Evolutionary conservation across 2,888 invertebrate genomes (phyloP).

Genomic region (Corbicula japonica): DNA sequence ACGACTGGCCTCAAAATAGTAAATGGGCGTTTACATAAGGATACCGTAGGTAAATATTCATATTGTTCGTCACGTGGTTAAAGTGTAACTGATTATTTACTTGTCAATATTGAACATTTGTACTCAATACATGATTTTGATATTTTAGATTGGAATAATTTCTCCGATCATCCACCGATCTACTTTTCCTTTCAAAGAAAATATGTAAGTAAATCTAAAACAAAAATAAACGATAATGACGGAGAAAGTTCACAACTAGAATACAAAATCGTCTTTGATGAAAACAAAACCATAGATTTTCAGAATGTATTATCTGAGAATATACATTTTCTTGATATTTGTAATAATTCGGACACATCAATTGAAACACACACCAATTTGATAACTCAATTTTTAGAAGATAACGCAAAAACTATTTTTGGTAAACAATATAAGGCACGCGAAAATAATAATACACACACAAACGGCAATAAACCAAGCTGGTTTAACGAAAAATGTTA

Average conservation of each 20-base stretch:
- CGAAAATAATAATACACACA: neutral
- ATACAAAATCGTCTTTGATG: no score
- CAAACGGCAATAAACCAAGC: neutral
- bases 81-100: neutral
- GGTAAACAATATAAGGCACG: no score
- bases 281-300: no score
- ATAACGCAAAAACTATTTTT: no score
- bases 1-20: neutral
- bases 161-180: slow-evolving; percentile 1
- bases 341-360: no score
- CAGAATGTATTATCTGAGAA: no score
- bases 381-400: no score
- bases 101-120: neutral
- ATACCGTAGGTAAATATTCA: neutral
- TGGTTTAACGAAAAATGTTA: slow-evolving; percentile 4
- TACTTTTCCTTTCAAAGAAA: neutral
- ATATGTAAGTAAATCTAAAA: no score
- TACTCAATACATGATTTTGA: neutral
- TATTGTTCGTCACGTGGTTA: neutral
- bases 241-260: no score
- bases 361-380: no score
- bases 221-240: no score
- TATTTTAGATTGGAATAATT: neutral
- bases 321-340: no score
- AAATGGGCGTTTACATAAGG: neutral